Evolutionary conservation across 2,888 invertebrate species (phyloP).

Genomic region (Pemphredon lugubris): DNA sequence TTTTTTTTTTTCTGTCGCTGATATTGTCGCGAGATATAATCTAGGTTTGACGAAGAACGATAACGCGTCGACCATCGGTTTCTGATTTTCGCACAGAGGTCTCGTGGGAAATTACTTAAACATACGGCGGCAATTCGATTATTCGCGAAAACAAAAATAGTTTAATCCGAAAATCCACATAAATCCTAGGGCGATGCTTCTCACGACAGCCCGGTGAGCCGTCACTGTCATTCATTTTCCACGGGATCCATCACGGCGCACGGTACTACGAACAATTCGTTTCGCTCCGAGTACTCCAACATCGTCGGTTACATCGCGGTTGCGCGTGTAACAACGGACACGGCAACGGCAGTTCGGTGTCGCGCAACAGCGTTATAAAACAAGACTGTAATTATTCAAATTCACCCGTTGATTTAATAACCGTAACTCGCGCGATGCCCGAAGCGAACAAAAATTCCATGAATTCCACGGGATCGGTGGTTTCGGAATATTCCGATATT

Average conservation of each 20-base stretch:
- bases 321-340: not conserved
- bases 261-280: constrained; percentile 19
- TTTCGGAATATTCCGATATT: too few relatives aligned
- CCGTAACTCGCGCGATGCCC: too few relatives aligned
- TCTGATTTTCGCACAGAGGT: too few relatives aligned
- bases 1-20: too few relatives aligned
- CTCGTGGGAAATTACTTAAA: constrained; percentile 52
- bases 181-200: not conserved
- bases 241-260: not conserved
- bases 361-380: too few relatives aligned
- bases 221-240: constrained; percentile 17
- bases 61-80: too few relatives aligned
- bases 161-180: not conserved
- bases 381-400: not conserved
- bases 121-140: constrained; percentile 2
- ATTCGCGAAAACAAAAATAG: not conserved
- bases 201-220: not conserved
- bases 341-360: not conserved
- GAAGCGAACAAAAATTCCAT: too few relatives aligned
- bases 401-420: too few relatives aligned
- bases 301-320: constrained; percentile 8
- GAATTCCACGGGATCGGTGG: too few relatives aligned
- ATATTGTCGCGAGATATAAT: too few relatives aligned
- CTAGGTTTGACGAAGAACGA: too few relatives aligned
- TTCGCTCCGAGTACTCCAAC: not conserved